Base-by-base conservation (phyloP, 2,797 vertebrate species). In the Bufotes viridis region DNA sequence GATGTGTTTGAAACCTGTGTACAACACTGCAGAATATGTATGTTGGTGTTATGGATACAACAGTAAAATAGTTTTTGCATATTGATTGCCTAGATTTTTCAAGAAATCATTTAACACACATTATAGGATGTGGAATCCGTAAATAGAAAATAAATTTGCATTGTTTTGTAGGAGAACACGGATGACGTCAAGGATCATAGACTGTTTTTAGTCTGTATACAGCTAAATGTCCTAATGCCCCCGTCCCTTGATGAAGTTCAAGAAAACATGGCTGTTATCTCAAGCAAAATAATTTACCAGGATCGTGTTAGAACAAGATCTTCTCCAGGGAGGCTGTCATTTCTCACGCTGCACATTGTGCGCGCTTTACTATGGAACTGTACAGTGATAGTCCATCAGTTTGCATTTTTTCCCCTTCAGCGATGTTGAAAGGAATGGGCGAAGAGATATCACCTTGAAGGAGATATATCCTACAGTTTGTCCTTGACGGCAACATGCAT, bases 381-480 rank as follows among this genome's bases (percentile, higher is more conserved):
- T 79, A 78, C 87, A 83, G 78, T 29, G 75, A 17, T 70, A 79
- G 75, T 20, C 53, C 20, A 88, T 88, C 87, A 84, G 15, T 88
- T 88, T 70, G 72, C 51, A 88, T 88, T 76, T 78, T 88, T 88
- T 88, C 82, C 75, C 79, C 82, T 88, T 84, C 75, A 84, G 74
- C 63, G 82, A 49, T 15, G 67, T 22, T 84, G 67, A 86, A 82
- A 22, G 42, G 65, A 87, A 83, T 57, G 81, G 72, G 60, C 60
- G 63, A 84, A 18, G 75, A 84, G 55, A 49, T 42, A 70, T 88
- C 63, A 79, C 81, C 87, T 84, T 88, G 75, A 84, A 78, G 75
- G 14, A 84, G 63, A 72, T 26, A 49, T 51, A 83, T 74, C 75
- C 49, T 49, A 13, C 20, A 65, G 20, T 57, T 57, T 79, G 87